A percentile compares a stretch with the other conserved stretches of the same genome.
These are phyloP conservation scores for Tragelaphus scriptus DNA, from an alignment of 2,113 vertebrate genomes.

Conservation along the genomic window DNA sequence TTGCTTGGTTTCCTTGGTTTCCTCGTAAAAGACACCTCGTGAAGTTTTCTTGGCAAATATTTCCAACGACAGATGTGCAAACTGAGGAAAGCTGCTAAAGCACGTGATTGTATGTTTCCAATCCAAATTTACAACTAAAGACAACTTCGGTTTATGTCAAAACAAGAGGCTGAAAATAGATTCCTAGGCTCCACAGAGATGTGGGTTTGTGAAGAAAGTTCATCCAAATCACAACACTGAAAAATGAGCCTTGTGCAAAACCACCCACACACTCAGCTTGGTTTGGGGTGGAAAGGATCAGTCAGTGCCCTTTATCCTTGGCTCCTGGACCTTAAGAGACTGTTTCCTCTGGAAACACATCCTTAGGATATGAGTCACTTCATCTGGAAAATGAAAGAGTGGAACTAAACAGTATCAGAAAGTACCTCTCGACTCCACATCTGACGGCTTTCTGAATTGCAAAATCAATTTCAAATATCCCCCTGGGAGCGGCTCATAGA, in stretches of 20 bases:
- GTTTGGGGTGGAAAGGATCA: neutral
- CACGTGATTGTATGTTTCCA: neutral
- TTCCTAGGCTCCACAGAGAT: neutral
- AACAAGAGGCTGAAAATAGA: constrained; percentile 20
- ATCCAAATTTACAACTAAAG: neutral
- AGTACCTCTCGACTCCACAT: neutral
- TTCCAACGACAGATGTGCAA: neutral
- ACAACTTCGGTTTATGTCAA: constrained; percentile 25
- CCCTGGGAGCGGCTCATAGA: neutral
- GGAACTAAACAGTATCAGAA: neutral
- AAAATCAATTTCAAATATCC: neutral
- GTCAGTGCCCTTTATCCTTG: neutral
- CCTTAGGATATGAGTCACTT: neutral
- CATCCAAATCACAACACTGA: neutral
- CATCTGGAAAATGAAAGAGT: neutral
- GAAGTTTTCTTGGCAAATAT: constrained; percentile 16
- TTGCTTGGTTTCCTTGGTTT: constrained; percentile 13
- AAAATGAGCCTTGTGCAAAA: neutral
- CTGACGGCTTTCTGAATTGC: neutral
- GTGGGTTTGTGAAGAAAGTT: neutral
- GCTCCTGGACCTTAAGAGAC: neutral
- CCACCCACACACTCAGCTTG: neutral
- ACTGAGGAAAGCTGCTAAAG: neutral
- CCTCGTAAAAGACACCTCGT: neutral
- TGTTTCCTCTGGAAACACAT: neutral